phyloP scores from a whole-genome alignment of 2,888 invertebrate genomes.

The Gryllus longicercus region DNA sequence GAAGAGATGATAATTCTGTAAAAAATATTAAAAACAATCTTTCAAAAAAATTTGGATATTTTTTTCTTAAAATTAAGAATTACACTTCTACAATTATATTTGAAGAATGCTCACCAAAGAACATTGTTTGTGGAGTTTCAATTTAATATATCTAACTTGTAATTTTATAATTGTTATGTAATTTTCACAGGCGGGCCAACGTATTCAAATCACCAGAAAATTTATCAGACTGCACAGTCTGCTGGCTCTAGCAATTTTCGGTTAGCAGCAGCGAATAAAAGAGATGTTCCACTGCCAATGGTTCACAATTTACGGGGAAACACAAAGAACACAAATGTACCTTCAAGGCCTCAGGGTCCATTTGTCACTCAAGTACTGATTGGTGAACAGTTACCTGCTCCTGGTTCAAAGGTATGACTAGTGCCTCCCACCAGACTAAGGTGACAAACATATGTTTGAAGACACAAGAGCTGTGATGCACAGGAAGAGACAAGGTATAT shows the following conservation, averaged over 20 bases:
- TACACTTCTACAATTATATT: too few relatives aligned
- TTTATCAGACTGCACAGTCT: conserved; percentile 18
- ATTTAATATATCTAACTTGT: too few relatives aligned
- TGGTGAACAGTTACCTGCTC: conserved; percentile 43
- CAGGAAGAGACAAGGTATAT: too few relatives aligned
- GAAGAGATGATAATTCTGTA: too few relatives aligned
- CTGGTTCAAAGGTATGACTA: conserved; percentile 41
- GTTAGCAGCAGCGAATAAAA: conserved; percentile 20
- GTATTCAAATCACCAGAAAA: background rate
- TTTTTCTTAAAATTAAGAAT: too few relatives aligned
- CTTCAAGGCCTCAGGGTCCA: conserved; percentile 49
- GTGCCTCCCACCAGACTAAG: background rate
- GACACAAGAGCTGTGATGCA: too few relatives aligned
- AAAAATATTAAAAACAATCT: too few relatives aligned
- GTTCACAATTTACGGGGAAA: conserved; percentile 18
- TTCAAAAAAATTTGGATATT: too few relatives aligned
- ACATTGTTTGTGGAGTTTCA: too few relatives aligned
- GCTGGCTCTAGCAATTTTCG: background rate
- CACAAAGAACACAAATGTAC: conserved; percentile 39
- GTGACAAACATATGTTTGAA: too few relatives aligned
- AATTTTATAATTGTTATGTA: too few relatives aligned
- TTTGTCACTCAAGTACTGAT: conserved; percentile 63
- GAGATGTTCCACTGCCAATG: conserved; percentile 35
- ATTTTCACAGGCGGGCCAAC: background rate
- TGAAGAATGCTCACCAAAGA: too few relatives aligned